A percentile compares a stretch with the other conserved stretches of the same genome.
These are phyloP conservation scores for Nomada fucata DNA, from an alignment of 2,888 invertebrate genomes.

Conservation along the genomic window DNA sequence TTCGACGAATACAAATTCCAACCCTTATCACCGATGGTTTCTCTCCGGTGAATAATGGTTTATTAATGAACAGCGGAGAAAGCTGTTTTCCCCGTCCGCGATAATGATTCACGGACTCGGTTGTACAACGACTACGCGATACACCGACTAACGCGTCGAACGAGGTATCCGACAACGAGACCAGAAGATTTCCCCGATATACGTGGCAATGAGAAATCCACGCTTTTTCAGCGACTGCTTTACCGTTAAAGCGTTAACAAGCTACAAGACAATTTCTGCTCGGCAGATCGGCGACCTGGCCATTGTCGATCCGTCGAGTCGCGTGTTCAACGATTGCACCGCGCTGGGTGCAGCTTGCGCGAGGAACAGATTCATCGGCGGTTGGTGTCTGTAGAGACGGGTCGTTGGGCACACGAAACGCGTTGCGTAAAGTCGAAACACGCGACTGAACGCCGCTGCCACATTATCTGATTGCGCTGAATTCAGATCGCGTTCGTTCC, in stretches of 20 bases:
- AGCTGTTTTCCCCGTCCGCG: no score
- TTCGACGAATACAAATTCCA: no score
- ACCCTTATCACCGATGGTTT: no score
- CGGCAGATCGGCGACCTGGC: conserved; percentile 13
- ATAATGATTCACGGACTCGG: no score
- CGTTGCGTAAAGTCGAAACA: conserved; percentile 59
- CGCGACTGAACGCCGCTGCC: conserved; percentile 47
- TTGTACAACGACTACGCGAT: no score
- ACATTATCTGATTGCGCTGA: conserved; percentile 77
- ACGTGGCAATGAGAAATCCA: background rate
- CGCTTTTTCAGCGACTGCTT: background rate
- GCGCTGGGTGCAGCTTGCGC: conserved; percentile 10
- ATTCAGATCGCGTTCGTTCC: conserved; percentile 71
- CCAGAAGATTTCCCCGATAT: background rate
- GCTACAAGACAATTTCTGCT: conserved; percentile 28
- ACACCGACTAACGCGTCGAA: no score
- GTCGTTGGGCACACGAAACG: conserved; percentile 27
- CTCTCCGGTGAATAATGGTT: no score
- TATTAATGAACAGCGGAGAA: no score
- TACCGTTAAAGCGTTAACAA: conserved; percentile 20
- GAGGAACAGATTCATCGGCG: conserved; percentile 43
- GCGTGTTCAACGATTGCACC: conserved; percentile 3
- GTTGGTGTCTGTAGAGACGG: background rate
- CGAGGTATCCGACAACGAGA: background rate
- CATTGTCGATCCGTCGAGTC: conserved; percentile 13